Conservation (phyloP, 2,888 invertebrate genomes). For the Neria commutata region DNA sequence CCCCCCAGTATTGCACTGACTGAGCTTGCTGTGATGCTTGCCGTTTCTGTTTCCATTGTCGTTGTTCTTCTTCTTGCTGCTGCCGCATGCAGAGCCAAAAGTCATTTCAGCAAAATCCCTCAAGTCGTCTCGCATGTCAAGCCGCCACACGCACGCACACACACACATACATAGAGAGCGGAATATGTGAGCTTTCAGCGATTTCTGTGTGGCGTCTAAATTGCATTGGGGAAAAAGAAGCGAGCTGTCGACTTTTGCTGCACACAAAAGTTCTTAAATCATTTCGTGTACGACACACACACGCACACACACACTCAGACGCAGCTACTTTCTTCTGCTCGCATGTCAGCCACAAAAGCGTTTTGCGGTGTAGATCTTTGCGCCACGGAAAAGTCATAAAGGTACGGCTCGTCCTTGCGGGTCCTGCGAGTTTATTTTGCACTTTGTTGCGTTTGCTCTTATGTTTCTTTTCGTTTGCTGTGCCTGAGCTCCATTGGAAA, state of each 20-base stretch:
- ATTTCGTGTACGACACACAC: background rate
- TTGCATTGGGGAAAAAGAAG: constrained; percentile 40
- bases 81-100: constrained; percentile 56
- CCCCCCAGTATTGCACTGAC: background rate
- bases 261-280: constrained; percentile 4
- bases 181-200: constrained; percentile 40
- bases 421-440: background rate
- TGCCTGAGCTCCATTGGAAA: background rate
- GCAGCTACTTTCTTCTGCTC: background rate
- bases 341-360: too few relatives aligned
- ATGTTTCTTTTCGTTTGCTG: background rate
- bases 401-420: too few relatives aligned
- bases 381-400: constrained; percentile 2
- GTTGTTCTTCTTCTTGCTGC: constrained; percentile 29
- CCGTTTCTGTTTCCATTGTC: background rate
- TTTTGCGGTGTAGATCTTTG: background rate
- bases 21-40: background rate
- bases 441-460: background rate
- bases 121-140: constrained; percentile 50
- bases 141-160: constrained; percentile 16
- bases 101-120: constrained; percentile 60
- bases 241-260: background rate
- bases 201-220: constrained; percentile 45
- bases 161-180: constrained; percentile 18
- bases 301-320: constrained; percentile 1